Conservation (phyloP, 2,888 invertebrate species). For the Drymonia ruficornis region DNA sequence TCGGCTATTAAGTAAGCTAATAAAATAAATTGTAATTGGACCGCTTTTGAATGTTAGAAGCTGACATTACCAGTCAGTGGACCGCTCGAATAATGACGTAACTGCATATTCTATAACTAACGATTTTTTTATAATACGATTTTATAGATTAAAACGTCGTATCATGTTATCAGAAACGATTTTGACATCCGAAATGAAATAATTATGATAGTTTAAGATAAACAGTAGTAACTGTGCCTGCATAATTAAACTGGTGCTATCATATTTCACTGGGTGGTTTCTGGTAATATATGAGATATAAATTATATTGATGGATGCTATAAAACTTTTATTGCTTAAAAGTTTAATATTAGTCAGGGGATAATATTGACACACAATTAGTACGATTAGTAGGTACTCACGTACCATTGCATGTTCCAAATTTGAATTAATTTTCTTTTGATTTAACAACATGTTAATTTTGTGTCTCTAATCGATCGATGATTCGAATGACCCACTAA, state of each 20-base stretch:
- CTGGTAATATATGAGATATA: not conserved
- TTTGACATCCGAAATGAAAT: not conserved
- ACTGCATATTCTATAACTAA: not conserved
- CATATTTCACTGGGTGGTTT: constrained; percentile 2
- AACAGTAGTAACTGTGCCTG: not conserved
- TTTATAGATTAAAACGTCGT: not conserved
- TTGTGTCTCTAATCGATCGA: too few species aligned
- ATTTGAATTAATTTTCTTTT: too few species aligned
- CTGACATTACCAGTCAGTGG: not conserved
- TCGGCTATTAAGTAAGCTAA: constrained; percentile 30
- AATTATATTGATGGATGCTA: not conserved
- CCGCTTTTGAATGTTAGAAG: constrained; percentile 26
- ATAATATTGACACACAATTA: too few species aligned
- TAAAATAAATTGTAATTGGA: constrained; percentile 40
- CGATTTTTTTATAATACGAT: not conserved
- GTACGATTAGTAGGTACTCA: too few species aligned
- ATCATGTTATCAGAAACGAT: not conserved
- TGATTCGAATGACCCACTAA: too few species aligned
- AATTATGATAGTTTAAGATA: not conserved
- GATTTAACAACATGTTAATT: too few species aligned
- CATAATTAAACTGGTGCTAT: constrained; percentile 3
- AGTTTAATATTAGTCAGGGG: not conserved
- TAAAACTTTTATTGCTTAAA: not conserved
- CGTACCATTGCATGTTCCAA: too few species aligned
- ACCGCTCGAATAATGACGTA: not conserved